phyloP scores from a whole-genome alignment of 2,113 vertebrate genomes.

The Grallaria varia region DNA sequence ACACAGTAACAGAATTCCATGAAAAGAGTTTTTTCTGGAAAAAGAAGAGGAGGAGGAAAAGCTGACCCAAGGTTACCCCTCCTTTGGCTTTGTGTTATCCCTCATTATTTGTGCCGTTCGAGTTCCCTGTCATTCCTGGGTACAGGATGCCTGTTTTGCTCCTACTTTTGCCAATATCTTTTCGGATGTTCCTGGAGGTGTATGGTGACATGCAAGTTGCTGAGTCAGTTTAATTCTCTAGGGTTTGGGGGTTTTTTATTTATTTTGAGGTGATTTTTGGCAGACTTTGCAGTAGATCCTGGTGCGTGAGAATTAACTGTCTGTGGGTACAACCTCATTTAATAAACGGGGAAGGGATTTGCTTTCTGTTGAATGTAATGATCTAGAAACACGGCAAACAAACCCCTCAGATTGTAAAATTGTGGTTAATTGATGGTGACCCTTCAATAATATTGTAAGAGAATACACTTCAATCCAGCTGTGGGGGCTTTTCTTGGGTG shows the following conservation, averaged over 20 bases:
- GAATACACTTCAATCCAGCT: background rate
- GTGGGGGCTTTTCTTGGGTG: background rate
- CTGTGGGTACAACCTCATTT: background rate
- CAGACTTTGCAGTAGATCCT: background rate
- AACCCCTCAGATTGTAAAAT: background rate
- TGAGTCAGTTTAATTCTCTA: background rate
- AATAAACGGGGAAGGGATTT: background rate
- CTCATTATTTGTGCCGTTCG: no score
- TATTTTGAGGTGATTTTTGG: background rate
- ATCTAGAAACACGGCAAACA: background rate
- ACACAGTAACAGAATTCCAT: background rate
- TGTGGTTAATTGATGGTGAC: background rate
- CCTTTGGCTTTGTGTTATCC: background rate
- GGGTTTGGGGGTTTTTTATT: background rate
- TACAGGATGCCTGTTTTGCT: background rate
- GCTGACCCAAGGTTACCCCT: background rate
- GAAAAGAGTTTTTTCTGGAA: background rate
- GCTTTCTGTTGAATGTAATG: background rate
- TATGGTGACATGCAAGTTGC: background rate
- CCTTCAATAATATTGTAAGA: background rate
- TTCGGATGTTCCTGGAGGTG: background rate
- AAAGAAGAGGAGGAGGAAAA: background rate
- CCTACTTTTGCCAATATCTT: fast-evolving
- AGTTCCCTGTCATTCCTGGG: background rate
- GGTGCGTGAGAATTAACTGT: background rate